Percentiles rank a stretch among this genome's conserved stretches.
Conservation (phyloP, 2,113 vertebrate species). For the Setophaga kirtlandii region DNA sequence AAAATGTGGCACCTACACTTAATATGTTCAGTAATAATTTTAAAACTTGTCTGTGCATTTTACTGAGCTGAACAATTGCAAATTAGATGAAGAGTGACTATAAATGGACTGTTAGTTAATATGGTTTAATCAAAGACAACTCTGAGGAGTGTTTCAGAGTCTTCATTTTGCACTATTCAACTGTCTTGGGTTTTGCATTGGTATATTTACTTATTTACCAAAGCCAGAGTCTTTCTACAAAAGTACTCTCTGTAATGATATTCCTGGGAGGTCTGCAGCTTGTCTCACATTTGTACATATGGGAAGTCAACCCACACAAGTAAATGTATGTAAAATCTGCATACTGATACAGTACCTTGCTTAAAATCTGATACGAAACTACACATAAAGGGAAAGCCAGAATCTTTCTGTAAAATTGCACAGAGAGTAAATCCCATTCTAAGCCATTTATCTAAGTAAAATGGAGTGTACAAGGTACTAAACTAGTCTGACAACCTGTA, state of each 20-base stretch:
- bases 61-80: neutral
- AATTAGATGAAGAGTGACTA: neutral
- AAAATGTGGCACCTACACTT: neutral
- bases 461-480: conserved; percentile 64
- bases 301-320: neutral
- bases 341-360: neutral
- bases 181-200: neutral
- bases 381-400: neutral
- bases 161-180: neutral
- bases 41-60: neutral
- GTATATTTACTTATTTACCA: neutral
- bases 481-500: conserved; percentile 74
- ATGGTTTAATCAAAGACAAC: neutral
- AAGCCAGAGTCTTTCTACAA: neutral
- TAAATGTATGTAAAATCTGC: neutral
- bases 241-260: neutral
- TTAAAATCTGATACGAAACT: neutral
- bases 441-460: conserved; percentile 67
- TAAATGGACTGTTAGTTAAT: neutral
- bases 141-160: neutral
- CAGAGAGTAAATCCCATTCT: conserved; percentile 34
- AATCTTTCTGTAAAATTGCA: conserved; percentile 39
- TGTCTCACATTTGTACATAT: neutral
- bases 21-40: neutral
- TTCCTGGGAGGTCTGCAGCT: neutral